Evolutionary conservation across 2,888 invertebrate species (phyloP), one percentile per base, ranked within the genome.

Genomic region (Tachina lurida): DNA sequence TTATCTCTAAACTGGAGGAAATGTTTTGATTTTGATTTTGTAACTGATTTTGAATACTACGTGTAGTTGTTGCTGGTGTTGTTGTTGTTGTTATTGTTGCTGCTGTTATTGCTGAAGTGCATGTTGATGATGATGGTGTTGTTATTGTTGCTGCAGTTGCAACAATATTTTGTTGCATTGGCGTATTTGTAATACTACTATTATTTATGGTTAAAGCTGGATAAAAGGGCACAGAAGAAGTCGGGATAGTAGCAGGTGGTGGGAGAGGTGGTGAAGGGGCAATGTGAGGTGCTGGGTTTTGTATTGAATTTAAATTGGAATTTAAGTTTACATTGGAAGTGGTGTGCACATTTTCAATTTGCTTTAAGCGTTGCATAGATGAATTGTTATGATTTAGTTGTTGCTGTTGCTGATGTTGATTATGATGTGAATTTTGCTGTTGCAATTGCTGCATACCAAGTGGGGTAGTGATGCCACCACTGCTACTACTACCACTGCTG

Each of bases 1-100:
- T 93, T 91, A 93, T 91, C 91, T 93, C 93, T 92, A 93, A 91
- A 91, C 93, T 93, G 91, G 93, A 92, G 91, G 93, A 92, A 92
- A 92, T 93, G 90, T 90, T 93, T 91, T 91, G 91, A 90, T 90
- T 91, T 90, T 91, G 91, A 83, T 88, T 87, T 90, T 90, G 91
- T 86, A 90, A 89, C 88, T 87, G 87, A 89, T 87, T 89, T 77
- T 68, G 79, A 56, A 87, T 85, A 76, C 80, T 88, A 87, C 87
- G 87, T 77, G 87, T 88, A 52, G 60, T 86, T 87, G 87, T 76
- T 70, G 74, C 15, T 65, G 19, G 17, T 70, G 62, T 15, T 67
- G 60, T n/a, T 67, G 74, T 39, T 39, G 31, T 47, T 60, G 49
- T 39, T 56, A 58, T 52, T 79, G 41, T 15, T 67, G 65, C 84